A percentile compares a stretch with the other conserved stretches of the same genome.
These are phyloP conservation scores for Nomada fucata DNA, from an alignment of 2,888 invertebrate genomes.

Conservation along the genomic window DNA sequence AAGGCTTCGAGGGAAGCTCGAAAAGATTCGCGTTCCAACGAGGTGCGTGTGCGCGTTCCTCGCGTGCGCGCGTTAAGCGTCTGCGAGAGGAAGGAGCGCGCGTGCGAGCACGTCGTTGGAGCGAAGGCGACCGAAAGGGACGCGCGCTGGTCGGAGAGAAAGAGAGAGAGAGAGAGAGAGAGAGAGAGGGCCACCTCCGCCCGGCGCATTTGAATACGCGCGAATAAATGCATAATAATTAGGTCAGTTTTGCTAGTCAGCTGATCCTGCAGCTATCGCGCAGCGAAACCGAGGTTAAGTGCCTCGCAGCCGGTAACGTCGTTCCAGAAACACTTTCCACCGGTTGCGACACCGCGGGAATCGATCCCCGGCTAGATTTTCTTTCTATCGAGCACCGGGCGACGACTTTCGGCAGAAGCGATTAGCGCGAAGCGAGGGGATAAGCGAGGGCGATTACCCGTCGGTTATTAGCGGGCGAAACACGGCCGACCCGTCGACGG, in stretches of 20 bases:
- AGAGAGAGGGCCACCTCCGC: conserved; percentile 73
- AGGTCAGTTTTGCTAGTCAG: conserved; percentile 84
- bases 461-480: conserved; percentile 73
- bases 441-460: conserved; percentile 66
- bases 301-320: conserved; percentile 52
- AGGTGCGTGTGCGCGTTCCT: conserved; percentile 27
- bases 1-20: neutral
- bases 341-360: neutral
- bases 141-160: conserved; percentile 44
- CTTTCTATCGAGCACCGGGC: neutral
- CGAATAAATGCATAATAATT: conserved; percentile 85
- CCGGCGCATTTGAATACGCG: conserved; percentile 84
- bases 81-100: conserved; percentile 54
- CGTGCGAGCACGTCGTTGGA: conserved; percentile 46
- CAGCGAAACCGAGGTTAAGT: conserved; percentile 70
- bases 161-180: conserved; percentile 49
- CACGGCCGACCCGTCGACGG: conserved; percentile 66
- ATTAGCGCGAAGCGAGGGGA: conserved; percentile 50
- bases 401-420: conserved; percentile 26
- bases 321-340: conserved; percentile 50
- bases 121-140: conserved; percentile 64
- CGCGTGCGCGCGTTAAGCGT: conserved; percentile 36
- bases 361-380: conserved; percentile 24
- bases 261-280: conserved; percentile 78
- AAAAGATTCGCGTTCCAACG: conserved; percentile 6